Conservation (phyloP, 2,113 vertebrate genomes). For the Oryzias woworae region DNA sequence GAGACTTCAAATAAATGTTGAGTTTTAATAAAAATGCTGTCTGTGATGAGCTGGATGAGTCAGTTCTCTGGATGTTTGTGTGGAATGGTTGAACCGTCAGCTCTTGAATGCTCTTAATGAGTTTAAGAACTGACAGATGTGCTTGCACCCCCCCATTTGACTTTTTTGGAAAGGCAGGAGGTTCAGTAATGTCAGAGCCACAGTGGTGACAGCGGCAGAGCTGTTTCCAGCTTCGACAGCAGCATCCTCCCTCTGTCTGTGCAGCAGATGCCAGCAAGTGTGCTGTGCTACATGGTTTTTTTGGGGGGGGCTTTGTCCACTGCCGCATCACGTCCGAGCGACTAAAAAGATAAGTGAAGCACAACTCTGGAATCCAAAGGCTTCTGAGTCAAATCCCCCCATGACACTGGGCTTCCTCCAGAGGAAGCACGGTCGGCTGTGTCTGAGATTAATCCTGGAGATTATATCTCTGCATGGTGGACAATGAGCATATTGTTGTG, state of each 20-base stretch:
- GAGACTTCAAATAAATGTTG: too few relatives aligned
- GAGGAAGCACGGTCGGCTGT: slow-evolving; percentile 44
- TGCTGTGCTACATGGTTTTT: slow-evolving; percentile 35
- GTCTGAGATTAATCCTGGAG: slow-evolving; percentile 66
- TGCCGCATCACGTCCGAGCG: slow-evolving; percentile 34
- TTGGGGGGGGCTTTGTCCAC: slow-evolving; percentile 44
- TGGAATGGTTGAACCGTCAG: too few relatives aligned
- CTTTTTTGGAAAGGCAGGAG: too few relatives aligned
- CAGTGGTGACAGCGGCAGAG: too few relatives aligned
- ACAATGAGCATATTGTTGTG: slow-evolving; percentile 75
- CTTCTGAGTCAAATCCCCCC: slow-evolving; percentile 17
- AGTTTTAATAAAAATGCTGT: too few relatives aligned
- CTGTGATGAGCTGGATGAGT: too few relatives aligned
- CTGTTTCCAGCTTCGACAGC: slow-evolving; percentile 58
- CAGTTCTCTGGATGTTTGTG: too few relatives aligned
- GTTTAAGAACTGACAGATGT: too few relatives aligned
- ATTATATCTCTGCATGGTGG: slow-evolving; percentile 65
- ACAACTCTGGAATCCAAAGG: slow-evolving; percentile 27
- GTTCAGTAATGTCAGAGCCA: too few relatives aligned
- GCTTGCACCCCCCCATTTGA: too few relatives aligned
- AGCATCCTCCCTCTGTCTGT: slow-evolving; percentile 46
- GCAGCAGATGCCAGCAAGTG: slow-evolving; percentile 61
- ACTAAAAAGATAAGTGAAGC: slow-evolving; percentile 22
- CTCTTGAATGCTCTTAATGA: too few relatives aligned
- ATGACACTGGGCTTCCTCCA: slow-evolving; percentile 45